phyloP scores from a whole-genome alignment of 2,888 invertebrate genomes.

The Netelia fuscicornis region DNA sequence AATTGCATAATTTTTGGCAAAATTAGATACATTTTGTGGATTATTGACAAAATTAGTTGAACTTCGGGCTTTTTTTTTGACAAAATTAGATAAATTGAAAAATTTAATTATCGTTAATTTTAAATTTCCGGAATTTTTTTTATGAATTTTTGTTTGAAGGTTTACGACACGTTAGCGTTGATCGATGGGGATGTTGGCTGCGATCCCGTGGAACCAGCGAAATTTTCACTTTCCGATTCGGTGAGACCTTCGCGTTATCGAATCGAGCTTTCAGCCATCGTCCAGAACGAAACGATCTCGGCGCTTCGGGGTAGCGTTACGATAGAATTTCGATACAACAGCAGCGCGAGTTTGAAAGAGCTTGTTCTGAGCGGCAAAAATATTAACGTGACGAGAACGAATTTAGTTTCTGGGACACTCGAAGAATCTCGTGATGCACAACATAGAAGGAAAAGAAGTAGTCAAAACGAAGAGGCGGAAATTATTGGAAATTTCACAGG shows the following conservation, averaged over 20 bases:
- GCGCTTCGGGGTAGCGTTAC: conserved; percentile 74
- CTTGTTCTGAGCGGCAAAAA: conserved; percentile 76
- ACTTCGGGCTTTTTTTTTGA: not conserved
- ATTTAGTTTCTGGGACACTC: conserved; percentile 22
- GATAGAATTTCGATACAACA: conserved; percentile 76
- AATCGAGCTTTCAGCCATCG: conserved; percentile 74
- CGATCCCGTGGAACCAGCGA: conserved; percentile 63
- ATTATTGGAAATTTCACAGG: not conserved
- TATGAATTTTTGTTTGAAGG: conserved; percentile 41
- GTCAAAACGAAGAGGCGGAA: conserved; percentile 12
- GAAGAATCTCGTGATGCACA: conserved; percentile 5
- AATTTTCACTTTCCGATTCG: conserved; percentile 72
- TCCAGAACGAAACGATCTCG: conserved; percentile 67
- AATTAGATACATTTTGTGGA: no score
- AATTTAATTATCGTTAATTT: no score
- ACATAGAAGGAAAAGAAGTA: conserved; percentile 63
- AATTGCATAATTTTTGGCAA: not conserved
- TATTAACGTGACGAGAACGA: conserved; percentile 70
- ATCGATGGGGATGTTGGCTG: conserved; percentile 73
- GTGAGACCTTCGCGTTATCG: conserved; percentile 76
- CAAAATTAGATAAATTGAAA: no score
- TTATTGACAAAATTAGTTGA: no score
- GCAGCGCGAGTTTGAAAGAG: conserved; percentile 66
- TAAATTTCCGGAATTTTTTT: no score
- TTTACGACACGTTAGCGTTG: conserved; percentile 72